Evolutionary conservation across 2,797 vertebrate species (phyloP), one percentile per base, ranked within the genome.

Genomic region (Brachyalestes nurse): DNA sequence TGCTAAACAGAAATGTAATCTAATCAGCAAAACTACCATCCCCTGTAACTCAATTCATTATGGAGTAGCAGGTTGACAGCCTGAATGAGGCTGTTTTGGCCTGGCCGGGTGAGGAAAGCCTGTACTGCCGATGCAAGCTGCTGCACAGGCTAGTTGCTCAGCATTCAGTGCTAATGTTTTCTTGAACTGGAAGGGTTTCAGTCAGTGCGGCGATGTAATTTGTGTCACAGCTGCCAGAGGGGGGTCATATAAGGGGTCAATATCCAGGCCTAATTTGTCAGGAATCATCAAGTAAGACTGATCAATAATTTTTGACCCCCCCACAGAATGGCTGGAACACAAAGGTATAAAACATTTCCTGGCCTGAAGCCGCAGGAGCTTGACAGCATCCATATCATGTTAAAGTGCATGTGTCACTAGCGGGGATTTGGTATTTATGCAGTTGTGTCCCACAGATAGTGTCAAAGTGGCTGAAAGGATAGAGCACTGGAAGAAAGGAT

Each of bases 261-360:
- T 86, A 87, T 87, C 83, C 85, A 62, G 9, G 86, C 85, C 87
- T 89, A 89, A 92, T 92, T 93, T 92, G 91, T 91, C 85, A 13
- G 88, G 90, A 92, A 93, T 91, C 75, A 84, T 88, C 86, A 87
- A 85, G 88, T 88, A 85, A 89, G 88, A 80, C 84, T 85, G 89
- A 89, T 92, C 92, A 86, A 91, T 91, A 93, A 87, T 87, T 85
- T 88, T 90, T 89, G 89, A 93, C 89, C 89, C 47, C 13, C 47
- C 1, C 83, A 86, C 82, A 84, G 88, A 90, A 90, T 86, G 82
- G 81, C 66, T 83, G 78, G 85, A 86, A 91, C 85, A 82, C 72
- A 23, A 77, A 85, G 82, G 85, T 84, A 80, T 86, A 79, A 75
- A 88, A 81, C 80, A 77, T 86, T 85, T 82, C 61, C 85, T 86